Percentiles rank a stretch among this genome's conserved stretches.
phyloP scores from a whole-genome alignment of 2,113 vertebrate genomes.

The Corynorhinus townsendii region DNA sequence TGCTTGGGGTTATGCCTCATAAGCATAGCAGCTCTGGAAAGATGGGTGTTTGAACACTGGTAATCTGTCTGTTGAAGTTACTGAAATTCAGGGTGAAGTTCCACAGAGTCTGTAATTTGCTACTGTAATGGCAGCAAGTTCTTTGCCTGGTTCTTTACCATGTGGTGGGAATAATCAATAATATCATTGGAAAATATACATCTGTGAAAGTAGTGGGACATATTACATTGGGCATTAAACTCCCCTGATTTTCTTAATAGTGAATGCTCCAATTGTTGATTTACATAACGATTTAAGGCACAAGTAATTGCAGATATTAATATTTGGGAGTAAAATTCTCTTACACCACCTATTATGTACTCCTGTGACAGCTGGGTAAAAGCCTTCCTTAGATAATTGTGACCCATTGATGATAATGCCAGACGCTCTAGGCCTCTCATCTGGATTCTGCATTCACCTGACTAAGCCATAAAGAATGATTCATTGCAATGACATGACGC shows the following conservation, averaged over 20 bases:
- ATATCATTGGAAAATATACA: background rate
- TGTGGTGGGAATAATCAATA: background rate
- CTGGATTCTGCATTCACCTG: background rate
- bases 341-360: background rate
- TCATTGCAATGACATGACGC: background rate
- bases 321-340: background rate
- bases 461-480: conserved; percentile 29
- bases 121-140: background rate
- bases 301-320: background rate
- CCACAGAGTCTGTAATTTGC: background rate
- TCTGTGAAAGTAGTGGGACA: background rate
- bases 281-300: background rate
- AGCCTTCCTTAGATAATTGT: background rate
- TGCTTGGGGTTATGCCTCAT: background rate
- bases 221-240: background rate
- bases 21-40: background rate
- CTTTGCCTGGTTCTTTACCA: background rate
- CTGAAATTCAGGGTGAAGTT: background rate
- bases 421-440: background rate
- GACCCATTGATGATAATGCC: background rate
- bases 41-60: background rate
- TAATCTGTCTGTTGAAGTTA: background rate
- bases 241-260: background rate
- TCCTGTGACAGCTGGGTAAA: background rate
- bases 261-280: background rate